A percentile compares a stretch with the other conserved stretches of the same genome.
phyloP scores from a whole-genome alignment of 1,140 invertebrate genomes.

The Chymomyza costata region DNA sequence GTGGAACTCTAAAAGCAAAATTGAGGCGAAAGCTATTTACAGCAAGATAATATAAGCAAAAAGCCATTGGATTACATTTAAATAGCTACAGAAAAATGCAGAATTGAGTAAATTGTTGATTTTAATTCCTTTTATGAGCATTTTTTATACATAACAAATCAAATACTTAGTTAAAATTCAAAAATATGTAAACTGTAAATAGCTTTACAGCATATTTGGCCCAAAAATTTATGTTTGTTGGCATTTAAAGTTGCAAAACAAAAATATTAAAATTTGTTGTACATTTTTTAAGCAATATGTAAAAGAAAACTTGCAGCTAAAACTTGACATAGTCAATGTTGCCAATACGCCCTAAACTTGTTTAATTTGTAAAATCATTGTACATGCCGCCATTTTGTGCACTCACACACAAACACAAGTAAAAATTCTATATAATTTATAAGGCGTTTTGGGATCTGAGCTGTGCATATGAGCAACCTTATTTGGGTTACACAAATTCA shows the following conservation, averaged over 20 bases:
- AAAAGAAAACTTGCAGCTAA: conserved; percentile 29
- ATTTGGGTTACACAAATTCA: conserved; percentile 45
- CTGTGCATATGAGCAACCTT: too few relatives aligned
- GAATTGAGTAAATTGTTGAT: too few relatives aligned
- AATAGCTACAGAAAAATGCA: too few relatives aligned
- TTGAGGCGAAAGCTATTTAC: too few relatives aligned
- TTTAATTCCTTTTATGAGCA: too few relatives aligned
- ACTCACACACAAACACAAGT: neutral
- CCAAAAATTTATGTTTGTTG: conserved; percentile 53
- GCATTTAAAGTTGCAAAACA: conserved; percentile 55
- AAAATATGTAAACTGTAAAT: conserved; percentile 5
- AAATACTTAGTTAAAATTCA: too few relatives aligned
- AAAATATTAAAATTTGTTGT: too few relatives aligned
- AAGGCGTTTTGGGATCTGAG: too few relatives aligned
- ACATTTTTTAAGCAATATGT: conserved; percentile 34
- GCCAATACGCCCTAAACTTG: conserved; percentile 21
- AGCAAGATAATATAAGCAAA: too few relatives aligned
- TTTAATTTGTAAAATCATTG: conserved; percentile 19
- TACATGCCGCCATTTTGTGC: conserved; percentile 34
- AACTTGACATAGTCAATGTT: conserved; percentile 53
- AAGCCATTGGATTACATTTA: too few relatives aligned
- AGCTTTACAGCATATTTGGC: conserved; percentile 24
- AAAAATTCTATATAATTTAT: too few relatives aligned
- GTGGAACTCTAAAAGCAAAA: too few relatives aligned
- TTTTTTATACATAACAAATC: conserved; percentile 2